These are phyloP conservation scores for Aspidoscelis tigris DNA, from an alignment of 2,113 vertebrate species.

Conservation along the genomic window DNA sequence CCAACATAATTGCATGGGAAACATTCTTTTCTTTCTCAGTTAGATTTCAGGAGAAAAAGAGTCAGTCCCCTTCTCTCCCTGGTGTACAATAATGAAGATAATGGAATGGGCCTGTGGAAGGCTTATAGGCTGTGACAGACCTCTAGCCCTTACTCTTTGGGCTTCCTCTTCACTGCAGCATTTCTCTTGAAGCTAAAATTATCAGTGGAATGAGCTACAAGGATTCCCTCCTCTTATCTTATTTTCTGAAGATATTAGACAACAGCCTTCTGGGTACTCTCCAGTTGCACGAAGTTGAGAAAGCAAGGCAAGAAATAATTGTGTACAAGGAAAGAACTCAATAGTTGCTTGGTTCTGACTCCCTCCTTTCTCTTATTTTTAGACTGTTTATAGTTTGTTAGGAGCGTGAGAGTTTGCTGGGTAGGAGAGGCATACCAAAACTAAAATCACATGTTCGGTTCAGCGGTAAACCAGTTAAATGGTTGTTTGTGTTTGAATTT, in stretches of 20 bases:
- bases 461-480: no score
- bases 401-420: conserved; percentile 57
- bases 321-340: conserved; percentile 50
- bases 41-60: conserved; percentile 64
- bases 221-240: conserved; percentile 45
- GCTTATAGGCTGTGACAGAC: conserved; percentile 63
- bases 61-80: conserved; percentile 70
- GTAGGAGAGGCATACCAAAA: no score
- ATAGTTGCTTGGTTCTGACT: not conserved
- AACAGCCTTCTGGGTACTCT: conserved; percentile 57
- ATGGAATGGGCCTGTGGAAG: conserved; percentile 66
- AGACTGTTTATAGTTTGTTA: conserved; percentile 50
- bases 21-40: conserved; percentile 65
- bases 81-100: conserved; percentile 72
- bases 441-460: no score
- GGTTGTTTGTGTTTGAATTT: no score
- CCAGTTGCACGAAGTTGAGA: conserved; percentile 62
- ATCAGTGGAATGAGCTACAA: conserved; percentile 60
- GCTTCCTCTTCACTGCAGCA: conserved; percentile 50
- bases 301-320: conserved; percentile 51
- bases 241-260: conserved; percentile 56
- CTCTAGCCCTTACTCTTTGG: conserved; percentile 55
- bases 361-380: conserved; percentile 50
- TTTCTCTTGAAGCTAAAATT: conserved; percentile 67
- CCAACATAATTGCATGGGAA: conserved; percentile 68